Evolutionary conservation across 2,797 vertebrate species (phyloP), one percentile per base, ranked within the genome.

Genomic region (Enteromius mattozi): DNA sequence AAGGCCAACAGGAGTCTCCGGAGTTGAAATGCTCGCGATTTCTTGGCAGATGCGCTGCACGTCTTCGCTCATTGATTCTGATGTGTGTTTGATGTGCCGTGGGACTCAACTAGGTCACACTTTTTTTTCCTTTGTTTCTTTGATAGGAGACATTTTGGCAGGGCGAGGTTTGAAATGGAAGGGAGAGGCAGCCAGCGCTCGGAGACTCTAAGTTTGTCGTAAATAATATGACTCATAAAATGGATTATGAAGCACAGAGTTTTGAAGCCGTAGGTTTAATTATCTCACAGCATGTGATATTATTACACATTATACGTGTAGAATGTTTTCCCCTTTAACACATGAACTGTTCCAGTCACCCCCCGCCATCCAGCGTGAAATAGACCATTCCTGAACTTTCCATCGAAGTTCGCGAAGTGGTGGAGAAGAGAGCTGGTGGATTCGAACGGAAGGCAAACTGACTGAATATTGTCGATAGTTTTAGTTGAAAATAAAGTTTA

Each of bases 71-170:
- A 90, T 88, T 88, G 85, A 88, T 88, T 89, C 76, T 86, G 87
- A 88, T 86, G 82, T 78, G 84, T 63, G 83, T 84, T 84, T 86
- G 87, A 87, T 87, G 84, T 85, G 70, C 82, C 78, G 74, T 79
- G 84, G 84, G 86, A 87, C 85, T 88, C 87, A 90, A 88, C 87
- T 88, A 81, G 88, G 87, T 90, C 88, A 89, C 83, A 83, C 27
- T 27, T 80, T 83, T 80, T 75, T 80, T 80, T 70, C 66, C 83
- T 90, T 87, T 86, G 78, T 86, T 84, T 83, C 78, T 89, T 86
- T 86, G 78, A 84, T 88, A 87, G 69, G 8, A 66, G 81, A 61
- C 35, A 63, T 88, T 86, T 87, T 86, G 68, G 51, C 85, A 84
- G 76, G 17, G 45, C 3, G 13, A 72, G 14, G 86, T 83, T 54